Evolutionary conservation across 2,888 invertebrate species (phyloP), one percentile per base, ranked within the genome.

Genomic region (Melinaea marsaeus): DNA sequence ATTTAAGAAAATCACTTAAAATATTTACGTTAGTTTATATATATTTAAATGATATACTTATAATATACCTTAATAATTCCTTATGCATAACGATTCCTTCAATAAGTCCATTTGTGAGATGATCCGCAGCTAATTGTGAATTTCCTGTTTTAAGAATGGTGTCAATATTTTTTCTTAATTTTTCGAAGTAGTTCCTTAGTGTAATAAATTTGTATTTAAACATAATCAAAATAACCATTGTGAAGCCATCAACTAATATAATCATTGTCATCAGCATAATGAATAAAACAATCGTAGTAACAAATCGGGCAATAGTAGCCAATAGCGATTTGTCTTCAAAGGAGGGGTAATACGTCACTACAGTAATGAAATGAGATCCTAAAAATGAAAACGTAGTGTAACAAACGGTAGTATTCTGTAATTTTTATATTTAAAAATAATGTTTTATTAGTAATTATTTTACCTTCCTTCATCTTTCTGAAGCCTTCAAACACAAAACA

Each of bases 181-280:
- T 76, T 66, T 84, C 84, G 33, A 90, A 88, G 68, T 88, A 89
- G 48, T 79, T 69, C 65, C 80, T 78, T 45, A 90, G 64, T 0
- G 87, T 83, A n/a, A 88, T 84, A 51, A 88, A 84, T 69, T 90
- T 90, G 65, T 88, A 88, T 65, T 88, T 88, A 62, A 80, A 85
- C 73, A 87, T 84, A 7, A 89, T 86, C 13, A 90, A 72, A 60
- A 83, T 79, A 2, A 79, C 71, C 77, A 90, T 78, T 0, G 83
- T 81, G 48, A 83, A 80, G 2, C 77, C 69, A 62, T 90, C 90
- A 0, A 84, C 80, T 0, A 80, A 76, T n/a, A 86, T 63, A 2
- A 86, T 84, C 88, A 90, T 88, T 0, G 78, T 80, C 13, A 83
- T 47, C 79, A 89, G 64, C 80, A 89, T 78, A 0, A 80, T 4